Evolutionary conservation across 1,140 invertebrate species (phyloP), one percentile per base, ranked within the genome.

Genomic region (Conopomorpha cramerella): DNA sequence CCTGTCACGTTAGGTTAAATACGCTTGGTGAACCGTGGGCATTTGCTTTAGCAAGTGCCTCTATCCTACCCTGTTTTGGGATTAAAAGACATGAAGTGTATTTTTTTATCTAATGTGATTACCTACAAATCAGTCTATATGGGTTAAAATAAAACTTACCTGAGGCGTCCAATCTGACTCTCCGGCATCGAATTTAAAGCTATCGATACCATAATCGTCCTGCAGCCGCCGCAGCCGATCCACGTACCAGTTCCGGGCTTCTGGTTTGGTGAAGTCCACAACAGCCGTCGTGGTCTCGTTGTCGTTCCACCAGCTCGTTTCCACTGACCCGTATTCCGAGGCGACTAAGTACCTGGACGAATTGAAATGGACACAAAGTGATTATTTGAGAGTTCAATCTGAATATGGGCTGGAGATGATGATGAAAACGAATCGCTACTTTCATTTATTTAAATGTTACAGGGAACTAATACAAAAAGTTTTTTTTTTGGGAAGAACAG

Each of bases 161-260:
- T 79, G 72, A 53, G 81, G 82, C 37, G 80, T 60, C 80, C 79
- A 85, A 37, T 79, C 81, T 7, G 64, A 71, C 72, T 93, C 91
- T 13, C 92, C 92, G 2, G 89, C 92, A 62, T 95, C 93, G 55
- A 94, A 94, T 62, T 95, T 95, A 52, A 92, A 93, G 38, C 87
- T 85, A 53, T 90, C 86, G 12, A 96, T 84, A 0, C 84, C 86
- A 40, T 78, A 80, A 0, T 72, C 46, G 0, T 58, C 45, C 49
- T 83, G 60, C 1, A 94, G 39, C 3, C 52, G 49, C 16, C 71
- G 51, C 2, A 93, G 55, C 44, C 85, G 61, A 1, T 55, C 51
- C 0, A 77, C 53, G 79, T 84, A 94, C 91, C 91, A 94, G 3
- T 70, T 41, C 0, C 81, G 78, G 0, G 87, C 88, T 29, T 71